A percentile compares a stretch with the other conserved stretches of the same genome.
phyloP scores from a whole-genome alignment of 2,888 invertebrate genomes.

The Helicoverpa assulta region DNA sequence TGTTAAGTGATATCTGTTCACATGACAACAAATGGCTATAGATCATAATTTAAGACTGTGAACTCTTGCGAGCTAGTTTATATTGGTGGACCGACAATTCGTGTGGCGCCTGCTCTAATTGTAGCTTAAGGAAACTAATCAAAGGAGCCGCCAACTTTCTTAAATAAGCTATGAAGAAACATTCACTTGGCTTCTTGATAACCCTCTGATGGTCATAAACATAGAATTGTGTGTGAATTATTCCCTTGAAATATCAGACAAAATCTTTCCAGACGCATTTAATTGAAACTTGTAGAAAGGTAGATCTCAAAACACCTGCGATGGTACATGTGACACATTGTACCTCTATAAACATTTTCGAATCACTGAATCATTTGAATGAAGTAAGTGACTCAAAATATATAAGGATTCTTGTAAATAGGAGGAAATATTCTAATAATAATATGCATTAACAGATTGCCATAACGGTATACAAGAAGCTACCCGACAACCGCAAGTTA shows the following conservation, averaged over 20 bases:
- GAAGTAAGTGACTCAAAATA: slow-evolving; percentile 25
- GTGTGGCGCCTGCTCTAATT: slow-evolving; percentile 41
- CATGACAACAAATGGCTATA: slow-evolving; percentile 8
- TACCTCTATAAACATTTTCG: slow-evolving; percentile 16
- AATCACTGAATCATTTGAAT: slow-evolving; percentile 8
- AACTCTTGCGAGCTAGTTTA: not conserved
- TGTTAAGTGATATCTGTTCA: not conserved
- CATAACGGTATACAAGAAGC: not conserved
- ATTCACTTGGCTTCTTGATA: too few relatives aligned
- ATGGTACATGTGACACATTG: slow-evolving; percentile 8
- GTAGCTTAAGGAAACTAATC: slow-evolving; percentile 20
- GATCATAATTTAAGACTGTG: slow-evolving; percentile 18
- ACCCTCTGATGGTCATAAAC: too few relatives aligned
- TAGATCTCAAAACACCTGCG: not conserved
- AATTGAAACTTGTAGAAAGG: not conserved
- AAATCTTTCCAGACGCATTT: too few relatives aligned
- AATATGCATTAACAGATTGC: not conserved
- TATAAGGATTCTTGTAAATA: slow-evolving; percentile 15
- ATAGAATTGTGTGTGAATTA: too few relatives aligned
- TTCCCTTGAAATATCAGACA: too few relatives aligned
- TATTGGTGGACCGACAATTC: slow-evolving; percentile 24
- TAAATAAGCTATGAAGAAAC: slow-evolving; percentile 1
- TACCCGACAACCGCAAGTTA: not conserved
- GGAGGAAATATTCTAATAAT: slow-evolving; percentile 6
- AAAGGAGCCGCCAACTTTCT: slow-evolving; percentile 25